phyloP scores from a whole-genome alignment of 2,888 invertebrate genomes.

The Lepidochitona cinerea region DNA sequence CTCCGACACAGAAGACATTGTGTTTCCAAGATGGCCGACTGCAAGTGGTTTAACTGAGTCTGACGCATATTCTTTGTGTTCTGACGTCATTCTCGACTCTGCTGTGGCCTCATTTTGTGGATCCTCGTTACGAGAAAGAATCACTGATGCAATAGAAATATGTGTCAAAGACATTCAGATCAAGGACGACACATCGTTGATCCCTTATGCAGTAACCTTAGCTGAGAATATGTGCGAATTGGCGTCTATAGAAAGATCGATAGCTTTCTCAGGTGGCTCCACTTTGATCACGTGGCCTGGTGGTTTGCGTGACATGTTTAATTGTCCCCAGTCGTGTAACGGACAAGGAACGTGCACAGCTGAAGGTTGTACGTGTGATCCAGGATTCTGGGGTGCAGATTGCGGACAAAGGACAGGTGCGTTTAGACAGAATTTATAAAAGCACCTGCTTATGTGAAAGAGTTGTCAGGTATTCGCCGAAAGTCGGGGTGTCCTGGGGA shows the following conservation, averaged over 20 bases:
- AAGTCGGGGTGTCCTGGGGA: too few species aligned
- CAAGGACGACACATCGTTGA: constrained; percentile 26
- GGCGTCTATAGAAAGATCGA: constrained; percentile 16
- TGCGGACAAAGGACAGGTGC: constrained; percentile 14
- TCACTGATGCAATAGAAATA: constrained; percentile 26
- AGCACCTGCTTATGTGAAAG: too few species aligned
- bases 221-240: constrained; percentile 28
- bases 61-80: constrained; percentile 24
- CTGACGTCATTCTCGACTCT: constrained; percentile 21
- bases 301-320: constrained; percentile 18
- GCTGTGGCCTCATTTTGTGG: constrained; percentile 27
- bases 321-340: constrained; percentile 27
- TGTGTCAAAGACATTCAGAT: constrained; percentile 34
- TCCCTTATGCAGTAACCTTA: constrained; percentile 14
- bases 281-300: constrained; percentile 22
- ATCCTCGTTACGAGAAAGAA: constrained; percentile 19
- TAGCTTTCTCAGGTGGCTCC: constrained; percentile 10
- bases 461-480: too few species aligned
- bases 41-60: constrained; percentile 19
- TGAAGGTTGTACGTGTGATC: constrained; percentile 21
- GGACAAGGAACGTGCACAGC: constrained; percentile 21
- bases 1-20: neutral
- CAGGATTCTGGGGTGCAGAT: constrained; percentile 19
- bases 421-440: too few species aligned
- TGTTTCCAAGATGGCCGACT: constrained; percentile 19